Base-by-base conservation (phyloP, 2,888 invertebrate species). In the Meandrusa payeni region DNA sequence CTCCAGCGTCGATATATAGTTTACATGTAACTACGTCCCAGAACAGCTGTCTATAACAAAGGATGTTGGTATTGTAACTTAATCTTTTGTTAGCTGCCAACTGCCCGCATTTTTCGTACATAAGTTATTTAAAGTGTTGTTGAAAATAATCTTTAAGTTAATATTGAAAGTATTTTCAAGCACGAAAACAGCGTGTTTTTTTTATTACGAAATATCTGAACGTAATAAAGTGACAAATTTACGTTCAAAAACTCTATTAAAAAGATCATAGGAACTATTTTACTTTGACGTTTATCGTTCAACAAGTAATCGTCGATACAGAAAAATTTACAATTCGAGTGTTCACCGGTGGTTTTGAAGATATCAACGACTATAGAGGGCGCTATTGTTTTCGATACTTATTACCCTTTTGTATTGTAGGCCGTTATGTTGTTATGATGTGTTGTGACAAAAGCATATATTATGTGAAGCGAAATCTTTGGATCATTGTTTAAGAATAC, bases 321-420 rank as follows among this genome's bases (percentile, higher is more conserved):
- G n/a, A n/a, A n/a, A n/a, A n/a, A n/a, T n/a, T n/a, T 57, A 58
- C 54, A 51, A 59, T 60, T 69, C 57, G 59, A 76, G 74, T 67
- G 69, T 63, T 61, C 67, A 68, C 64, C 57, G 58, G 59, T 48
- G 65, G 65, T 65, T 66, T 63, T 58, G 61, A 58, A 55, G 63
- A 63, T 60, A 61, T 67, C 47, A 51, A 52, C 53, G 44, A 47
- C 50, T 51, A 51, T 57, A 59, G 64, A 69, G 65, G 61, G 60
- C 48, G 62, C 64, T 64, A 74, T 80, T 79, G 79, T 80, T 74
- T 42, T 72, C 59, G 55, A 67, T 62, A 71, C 74, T 76, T 57
- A 41, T 51, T 53, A 59, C 66, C 66, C 63, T 65, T 61, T 58
- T 61, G 64, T 59, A 66, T 61, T 57, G 24, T 31, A 36, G 9